Evolutionary conservation across 2,113 vertebrate genomes (phyloP).

Genomic region (Podarcis cretensis): DNA sequence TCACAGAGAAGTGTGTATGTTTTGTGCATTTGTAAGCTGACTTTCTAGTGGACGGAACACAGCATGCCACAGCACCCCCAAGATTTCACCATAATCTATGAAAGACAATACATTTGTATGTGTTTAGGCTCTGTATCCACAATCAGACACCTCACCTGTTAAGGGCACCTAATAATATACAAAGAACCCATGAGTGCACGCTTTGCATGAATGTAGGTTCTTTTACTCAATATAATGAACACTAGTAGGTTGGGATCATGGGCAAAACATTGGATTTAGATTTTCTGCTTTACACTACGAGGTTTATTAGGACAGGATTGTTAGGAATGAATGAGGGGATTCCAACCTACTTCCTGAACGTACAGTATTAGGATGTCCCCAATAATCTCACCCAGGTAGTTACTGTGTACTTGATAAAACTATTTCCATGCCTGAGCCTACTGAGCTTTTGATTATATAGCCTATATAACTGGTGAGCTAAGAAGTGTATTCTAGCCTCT

Average conservation of each 20-base stretch:
- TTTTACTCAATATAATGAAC: neutral
- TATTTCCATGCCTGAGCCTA: neutral
- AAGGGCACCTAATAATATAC: neutral
- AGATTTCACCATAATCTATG: neutral
- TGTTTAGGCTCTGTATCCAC: neutral
- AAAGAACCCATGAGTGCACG: neutral
- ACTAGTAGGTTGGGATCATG: neutral
- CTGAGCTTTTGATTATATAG: conserved; percentile 1
- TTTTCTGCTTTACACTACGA: too few species aligned
- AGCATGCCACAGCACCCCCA: too few species aligned
- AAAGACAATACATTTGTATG: neutral
- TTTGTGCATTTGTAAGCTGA: too few species aligned
- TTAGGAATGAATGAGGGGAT: too few species aligned
- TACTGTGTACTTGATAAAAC: neutral
- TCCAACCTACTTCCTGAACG: neutral
- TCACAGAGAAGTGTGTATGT: too few species aligned
- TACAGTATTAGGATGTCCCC: neutral
- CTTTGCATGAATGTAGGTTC: neutral
- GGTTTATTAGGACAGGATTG: too few species aligned
- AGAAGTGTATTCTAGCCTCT: conserved; percentile 21
- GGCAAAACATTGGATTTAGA: neutral
- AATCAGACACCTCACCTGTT: neutral
- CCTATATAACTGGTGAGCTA: conserved; percentile 14
- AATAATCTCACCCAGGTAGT: neutral
- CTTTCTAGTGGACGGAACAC: too few species aligned